These are phyloP conservation scores for Megalurothrips usitatus DNA, from an alignment of 2,888 invertebrate species.

Conservation along the genomic window DNA sequence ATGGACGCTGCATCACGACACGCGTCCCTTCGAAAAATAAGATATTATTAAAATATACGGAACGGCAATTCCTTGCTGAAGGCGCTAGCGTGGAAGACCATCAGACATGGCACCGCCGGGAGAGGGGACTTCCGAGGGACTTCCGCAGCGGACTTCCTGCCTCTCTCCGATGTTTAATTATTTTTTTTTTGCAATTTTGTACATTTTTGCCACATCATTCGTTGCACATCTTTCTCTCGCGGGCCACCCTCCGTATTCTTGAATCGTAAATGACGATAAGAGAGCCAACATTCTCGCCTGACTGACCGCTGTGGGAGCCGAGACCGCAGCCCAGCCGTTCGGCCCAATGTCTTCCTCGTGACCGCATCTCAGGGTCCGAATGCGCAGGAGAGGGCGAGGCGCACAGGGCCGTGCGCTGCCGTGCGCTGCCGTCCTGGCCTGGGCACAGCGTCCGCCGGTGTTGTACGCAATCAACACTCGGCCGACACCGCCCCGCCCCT, in stretches of 20 bases:
- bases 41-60: neutral
- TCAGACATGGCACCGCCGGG: no score
- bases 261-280: no score
- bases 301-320: neutral
- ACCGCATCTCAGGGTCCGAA: neutral
- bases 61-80: no score
- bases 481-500: neutral
- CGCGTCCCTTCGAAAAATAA: neutral
- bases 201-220: no score
- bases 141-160: no score
- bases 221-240: no score
- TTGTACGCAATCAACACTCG: conserved; percentile 8
- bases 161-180: no score
- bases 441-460: neutral
- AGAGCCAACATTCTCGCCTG: neutral
- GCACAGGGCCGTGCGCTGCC: neutral
- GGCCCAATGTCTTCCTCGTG: neutral
- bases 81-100: no score
- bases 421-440: neutral
- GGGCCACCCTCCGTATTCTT: no score
- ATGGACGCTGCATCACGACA: neutral
- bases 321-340: neutral
- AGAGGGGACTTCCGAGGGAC: no score
- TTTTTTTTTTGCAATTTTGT: no score
- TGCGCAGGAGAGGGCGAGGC: neutral